phyloP scores from a whole-genome alignment of 2,888 invertebrate genomes.

The Drosophila borealis region DNA sequence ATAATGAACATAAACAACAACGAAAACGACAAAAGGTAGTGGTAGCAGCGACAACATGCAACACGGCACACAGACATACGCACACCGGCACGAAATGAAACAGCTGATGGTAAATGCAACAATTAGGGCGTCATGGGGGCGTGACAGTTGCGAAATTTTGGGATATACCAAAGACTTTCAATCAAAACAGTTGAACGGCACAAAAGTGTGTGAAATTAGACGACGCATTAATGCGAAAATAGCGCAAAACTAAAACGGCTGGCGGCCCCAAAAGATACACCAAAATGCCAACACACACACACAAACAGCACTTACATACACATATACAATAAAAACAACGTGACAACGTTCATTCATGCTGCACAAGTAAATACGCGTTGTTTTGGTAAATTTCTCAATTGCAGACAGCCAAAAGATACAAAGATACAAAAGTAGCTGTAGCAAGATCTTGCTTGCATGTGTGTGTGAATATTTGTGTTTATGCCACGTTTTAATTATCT shows the following conservation, averaged over 20 bases:
- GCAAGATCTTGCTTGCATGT: not conserved
- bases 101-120: slow-evolving; percentile 69
- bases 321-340: slow-evolving; percentile 33
- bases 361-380: slow-evolving; percentile 57
- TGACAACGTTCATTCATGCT: slow-evolving; percentile 71
- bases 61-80: slow-evolving; percentile 23
- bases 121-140: slow-evolving; percentile 47
- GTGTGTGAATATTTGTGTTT: slow-evolving; percentile 2
- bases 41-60: slow-evolving; percentile 26
- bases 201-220: slow-evolving; percentile 62
- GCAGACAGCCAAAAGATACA: slow-evolving; percentile 58
- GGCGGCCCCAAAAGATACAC: slow-evolving; percentile 53
- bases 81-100: not conserved
- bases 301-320: not conserved
- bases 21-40: not conserved
- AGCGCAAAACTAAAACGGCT: slow-evolving; percentile 81
- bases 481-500: slow-evolving; percentile 34
- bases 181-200: slow-evolving; percentile 69
- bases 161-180: slow-evolving; percentile 61
- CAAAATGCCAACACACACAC: slow-evolving; percentile 42
- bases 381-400: slow-evolving; percentile 57
- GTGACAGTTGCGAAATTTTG: slow-evolving; percentile 48
- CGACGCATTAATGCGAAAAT: slow-evolving; percentile 70
- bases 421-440: slow-evolving; percentile 39
- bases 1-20: slow-evolving; percentile 46